Conservation (phyloP, 2,888 invertebrate species). For the Aplocera efformata region DNA sequence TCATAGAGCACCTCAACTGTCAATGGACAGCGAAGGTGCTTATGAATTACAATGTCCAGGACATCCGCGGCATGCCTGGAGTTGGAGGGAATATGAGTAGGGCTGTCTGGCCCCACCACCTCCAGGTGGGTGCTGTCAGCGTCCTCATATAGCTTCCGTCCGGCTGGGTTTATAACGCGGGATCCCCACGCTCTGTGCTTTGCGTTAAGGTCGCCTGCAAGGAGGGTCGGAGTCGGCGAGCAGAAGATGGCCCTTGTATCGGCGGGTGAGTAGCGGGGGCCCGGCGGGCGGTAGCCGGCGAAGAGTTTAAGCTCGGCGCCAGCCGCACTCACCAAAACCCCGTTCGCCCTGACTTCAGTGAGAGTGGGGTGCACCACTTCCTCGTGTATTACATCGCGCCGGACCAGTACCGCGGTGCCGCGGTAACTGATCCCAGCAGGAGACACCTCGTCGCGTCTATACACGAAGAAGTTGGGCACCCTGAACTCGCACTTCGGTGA, state of each 20-base stretch:
- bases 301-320: neutral
- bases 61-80: too few relatives aligned
- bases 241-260: neutral
- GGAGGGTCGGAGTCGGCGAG: neutral
- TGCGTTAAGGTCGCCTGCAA: neutral
- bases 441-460: neutral
- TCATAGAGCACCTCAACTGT: too few relatives aligned
- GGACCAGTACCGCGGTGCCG: neutral
- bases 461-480: neutral
- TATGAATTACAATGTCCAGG: too few relatives aligned
- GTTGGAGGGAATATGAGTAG: too few relatives aligned
- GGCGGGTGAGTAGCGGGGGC: neutral
- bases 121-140: too few relatives aligned
- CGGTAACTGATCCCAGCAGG: neutral
- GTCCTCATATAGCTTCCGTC: too few relatives aligned
- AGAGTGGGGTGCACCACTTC: neutral
- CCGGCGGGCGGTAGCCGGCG: constrained; percentile 5
- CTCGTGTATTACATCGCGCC: constrained; percentile 6
- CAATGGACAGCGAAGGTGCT: too few relatives aligned
- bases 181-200: neutral
- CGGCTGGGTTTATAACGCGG: too few relatives aligned
- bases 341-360: neutral
- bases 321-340: neutral
- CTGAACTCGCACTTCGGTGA: neutral
- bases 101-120: too few relatives aligned